Evolutionary conservation across 30 jellyfish, hydroid and myxozoan species (phyloP).

Genomic region (Cassiopea andromeda): DNA sequence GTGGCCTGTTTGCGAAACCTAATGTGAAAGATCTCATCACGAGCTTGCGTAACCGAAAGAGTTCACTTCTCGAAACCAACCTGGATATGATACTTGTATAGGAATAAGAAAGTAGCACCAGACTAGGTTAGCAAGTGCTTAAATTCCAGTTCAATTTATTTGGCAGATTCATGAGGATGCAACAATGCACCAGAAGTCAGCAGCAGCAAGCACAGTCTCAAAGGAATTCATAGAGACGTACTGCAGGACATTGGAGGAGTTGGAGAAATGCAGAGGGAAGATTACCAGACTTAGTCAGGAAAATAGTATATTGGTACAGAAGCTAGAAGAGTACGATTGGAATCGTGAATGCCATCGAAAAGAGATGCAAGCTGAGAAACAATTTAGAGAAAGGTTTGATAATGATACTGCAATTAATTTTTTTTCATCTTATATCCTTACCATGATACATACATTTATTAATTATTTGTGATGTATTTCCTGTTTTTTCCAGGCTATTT

Average conservation of each 20-base stretch:
- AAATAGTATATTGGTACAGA: not conserved
- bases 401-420: not conserved
- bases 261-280: conserved; percentile 24
- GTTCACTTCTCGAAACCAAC: not conserved
- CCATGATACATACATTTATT: no score
- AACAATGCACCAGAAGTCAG: not conserved
- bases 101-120: no score
- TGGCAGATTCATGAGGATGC: not conserved
- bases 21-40: no score
- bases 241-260: conserved; percentile 32
- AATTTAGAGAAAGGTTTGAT: conserved; percentile 53
- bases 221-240: conserved; percentile 41
- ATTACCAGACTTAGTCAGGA: conserved; percentile 2
- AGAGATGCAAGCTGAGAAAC: conserved; percentile 21
- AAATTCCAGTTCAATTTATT: not conserved
- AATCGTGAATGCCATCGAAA: conserved; percentile 8
- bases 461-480: no score
- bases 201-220: not conserved
- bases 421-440: not conserved
- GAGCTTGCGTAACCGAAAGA: not conserved
- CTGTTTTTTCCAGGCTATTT: no score
- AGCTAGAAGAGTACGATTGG: conserved; percentile 1
- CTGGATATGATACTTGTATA: not conserved
- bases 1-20: no score
- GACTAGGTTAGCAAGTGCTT: not conserved